Evolutionary conservation across 1,140 invertebrate genomes (phyloP).

Genomic region (Dendroctonus valens): DNA sequence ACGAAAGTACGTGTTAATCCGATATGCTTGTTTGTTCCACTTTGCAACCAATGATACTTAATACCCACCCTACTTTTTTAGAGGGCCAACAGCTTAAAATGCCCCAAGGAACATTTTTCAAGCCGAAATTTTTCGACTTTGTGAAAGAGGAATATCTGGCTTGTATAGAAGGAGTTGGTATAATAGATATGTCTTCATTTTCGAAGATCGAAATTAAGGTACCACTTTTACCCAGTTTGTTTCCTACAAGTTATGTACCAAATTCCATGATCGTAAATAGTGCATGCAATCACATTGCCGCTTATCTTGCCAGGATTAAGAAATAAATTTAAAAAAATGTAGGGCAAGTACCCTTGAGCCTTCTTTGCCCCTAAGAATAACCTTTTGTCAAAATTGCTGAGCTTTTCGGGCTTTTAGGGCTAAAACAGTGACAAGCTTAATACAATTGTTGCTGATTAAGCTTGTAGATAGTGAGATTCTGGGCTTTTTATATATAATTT

Average conservation of each 20-base stretch:
- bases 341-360: background rate
- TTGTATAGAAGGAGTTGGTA: slow-evolving; percentile 73
- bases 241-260: no score
- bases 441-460: no score
- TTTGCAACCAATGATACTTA: slow-evolving; percentile 2
- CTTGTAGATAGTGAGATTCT: no score
- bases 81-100: slow-evolving; percentile 53
- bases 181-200: slow-evolving; percentile 85
- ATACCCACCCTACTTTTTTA: slow-evolving; percentile 37
- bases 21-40: slow-evolving; percentile 19
- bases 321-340: background rate
- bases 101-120: slow-evolving; percentile 64
- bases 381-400: no score
- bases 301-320: no score
- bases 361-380: background rate
- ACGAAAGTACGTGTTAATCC: slow-evolving; percentile 46
- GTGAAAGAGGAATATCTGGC: slow-evolving; percentile 76
- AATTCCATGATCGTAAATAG: no score
- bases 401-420: no score
- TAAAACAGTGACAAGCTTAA: no score
- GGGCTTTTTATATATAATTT: no score
- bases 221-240: slow-evolving; percentile 8
- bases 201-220: slow-evolving; percentile 79
- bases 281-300: no score
- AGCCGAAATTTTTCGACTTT: slow-evolving; percentile 75